Evolutionary conservation across 2,888 invertebrate genomes (phyloP).

Genomic region (Halictus quadricinctus): DNA sequence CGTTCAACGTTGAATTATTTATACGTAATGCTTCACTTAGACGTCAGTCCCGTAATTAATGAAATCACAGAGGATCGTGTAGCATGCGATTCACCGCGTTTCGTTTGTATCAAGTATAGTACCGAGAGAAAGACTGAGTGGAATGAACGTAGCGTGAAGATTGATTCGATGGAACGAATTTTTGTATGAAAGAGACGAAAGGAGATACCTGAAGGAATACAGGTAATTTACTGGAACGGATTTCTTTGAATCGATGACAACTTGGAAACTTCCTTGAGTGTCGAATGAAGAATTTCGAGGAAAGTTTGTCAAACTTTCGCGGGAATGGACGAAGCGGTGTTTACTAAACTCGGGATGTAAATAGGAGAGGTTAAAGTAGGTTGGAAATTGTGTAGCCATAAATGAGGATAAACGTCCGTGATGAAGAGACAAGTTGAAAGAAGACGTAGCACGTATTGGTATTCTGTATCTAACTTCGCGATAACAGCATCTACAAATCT

Average conservation of each 20-base stretch:
- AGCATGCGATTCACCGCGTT: not conserved
- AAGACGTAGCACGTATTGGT: not conserved
- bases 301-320: not conserved
- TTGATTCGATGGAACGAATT: not conserved
- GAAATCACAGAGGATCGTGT: not conserved
- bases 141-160: not conserved
- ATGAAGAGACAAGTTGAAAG: not conserved
- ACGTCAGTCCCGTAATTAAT: not conserved
- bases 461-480: not conserved
- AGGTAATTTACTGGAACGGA: not conserved
- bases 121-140: not conserved
- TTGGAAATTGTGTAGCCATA: not conserved
- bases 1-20: not conserved
- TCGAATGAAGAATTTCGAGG: not conserved
- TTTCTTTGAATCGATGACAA: not conserved
- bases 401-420: not conserved
- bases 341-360: not conserved
- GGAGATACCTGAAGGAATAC: not conserved
- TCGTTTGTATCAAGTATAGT: not conserved
- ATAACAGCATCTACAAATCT: slow-evolving; percentile 10
- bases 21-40: not conserved
- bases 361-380: not conserved
- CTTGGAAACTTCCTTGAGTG: not conserved
- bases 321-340: not conserved
- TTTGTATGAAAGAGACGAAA: not conserved